These are phyloP conservation scores for Penaeus monodon DNA, from an alignment of 2,888 invertebrate species.

Conservation along the genomic window DNA sequence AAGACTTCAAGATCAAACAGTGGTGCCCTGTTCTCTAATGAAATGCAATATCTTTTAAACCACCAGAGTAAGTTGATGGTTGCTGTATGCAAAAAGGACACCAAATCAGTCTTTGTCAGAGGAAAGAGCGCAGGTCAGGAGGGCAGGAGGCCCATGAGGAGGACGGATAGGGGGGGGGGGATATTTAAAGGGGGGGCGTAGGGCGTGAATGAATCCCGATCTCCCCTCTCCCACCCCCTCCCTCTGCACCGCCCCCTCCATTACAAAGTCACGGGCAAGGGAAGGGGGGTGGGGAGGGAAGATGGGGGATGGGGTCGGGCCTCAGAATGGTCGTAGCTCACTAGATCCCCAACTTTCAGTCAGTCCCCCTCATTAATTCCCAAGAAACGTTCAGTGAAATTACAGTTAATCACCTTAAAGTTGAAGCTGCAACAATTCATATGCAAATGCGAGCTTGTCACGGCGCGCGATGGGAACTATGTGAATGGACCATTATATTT, in stretches of 20 bases:
- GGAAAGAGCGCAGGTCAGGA: neutral
- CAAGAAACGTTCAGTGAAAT: constrained; percentile 44
- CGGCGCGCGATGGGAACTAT: constrained; percentile 6
- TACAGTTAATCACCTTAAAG: constrained; percentile 51
- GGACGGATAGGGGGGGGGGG: neutral
- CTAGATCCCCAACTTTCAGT: neutral
- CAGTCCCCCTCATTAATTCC: constrained; percentile 33
- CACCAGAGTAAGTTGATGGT: too few species aligned
- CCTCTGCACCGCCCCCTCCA: too few species aligned
- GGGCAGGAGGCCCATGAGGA: neutral
- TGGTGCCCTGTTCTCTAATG: too few species aligned
- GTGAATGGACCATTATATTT: constrained; percentile 37
- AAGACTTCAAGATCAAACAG: too few species aligned
- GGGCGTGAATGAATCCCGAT: neutral
- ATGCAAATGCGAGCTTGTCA: constrained; percentile 26
- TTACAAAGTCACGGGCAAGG: too few species aligned
- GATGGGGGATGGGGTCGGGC: neutral
- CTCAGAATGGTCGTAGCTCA: neutral
- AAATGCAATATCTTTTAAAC: too few species aligned
- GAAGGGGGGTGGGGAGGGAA: neutral
- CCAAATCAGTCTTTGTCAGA: neutral
- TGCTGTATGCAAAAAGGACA: too few species aligned
- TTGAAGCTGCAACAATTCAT: constrained; percentile 29
- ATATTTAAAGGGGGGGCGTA: neutral
- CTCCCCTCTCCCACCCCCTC: neutral